phyloP scores from a whole-genome alignment of 1,140 invertebrate species.

The Drosophila navojoa region DNA sequence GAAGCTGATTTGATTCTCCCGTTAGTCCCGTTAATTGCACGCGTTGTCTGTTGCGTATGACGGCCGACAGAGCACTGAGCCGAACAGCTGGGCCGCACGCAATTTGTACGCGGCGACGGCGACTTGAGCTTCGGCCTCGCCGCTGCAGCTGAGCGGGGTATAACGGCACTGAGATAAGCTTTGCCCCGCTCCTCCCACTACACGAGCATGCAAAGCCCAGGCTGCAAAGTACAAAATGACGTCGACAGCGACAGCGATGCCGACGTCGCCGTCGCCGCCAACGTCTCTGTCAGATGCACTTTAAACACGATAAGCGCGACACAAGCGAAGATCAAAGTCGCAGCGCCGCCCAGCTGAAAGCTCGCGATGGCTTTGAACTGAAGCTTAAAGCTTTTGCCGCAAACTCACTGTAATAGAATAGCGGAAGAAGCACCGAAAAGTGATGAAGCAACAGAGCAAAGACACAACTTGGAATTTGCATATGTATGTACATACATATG shows the following conservation, averaged over 20 bases:
- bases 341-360: constrained; percentile 17
- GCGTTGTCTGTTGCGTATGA: constrained; percentile 27
- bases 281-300: constrained; percentile 41
- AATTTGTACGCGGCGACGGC: constrained; percentile 60
- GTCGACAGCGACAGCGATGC: constrained; percentile 14
- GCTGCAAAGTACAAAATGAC: constrained; percentile 40
- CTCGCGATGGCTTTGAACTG: not conserved
- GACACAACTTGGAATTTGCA: not conserved
- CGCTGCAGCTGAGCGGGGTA: constrained; percentile 16
- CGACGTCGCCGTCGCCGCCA: not conserved
- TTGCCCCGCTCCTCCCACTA: not conserved
- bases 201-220: not conserved
- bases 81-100: constrained; percentile 62
- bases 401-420: not conserved
- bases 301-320: constrained; percentile 32
- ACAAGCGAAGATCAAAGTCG: constrained; percentile 59
- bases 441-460: not conserved
- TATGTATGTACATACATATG: no score
- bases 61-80: constrained; percentile 51
- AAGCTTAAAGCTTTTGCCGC: constrained; percentile 12
- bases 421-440: not conserved
- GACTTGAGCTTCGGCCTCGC: constrained; percentile 32
- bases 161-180: constrained; percentile 32
- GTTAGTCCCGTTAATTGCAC: not conserved
- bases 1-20: not conserved